Percentiles rank a stretch among this genome's conserved stretches.
phyloP scores from a whole-genome alignment of 2,888 invertebrate species.

The Dasypogon diadema region DNA sequence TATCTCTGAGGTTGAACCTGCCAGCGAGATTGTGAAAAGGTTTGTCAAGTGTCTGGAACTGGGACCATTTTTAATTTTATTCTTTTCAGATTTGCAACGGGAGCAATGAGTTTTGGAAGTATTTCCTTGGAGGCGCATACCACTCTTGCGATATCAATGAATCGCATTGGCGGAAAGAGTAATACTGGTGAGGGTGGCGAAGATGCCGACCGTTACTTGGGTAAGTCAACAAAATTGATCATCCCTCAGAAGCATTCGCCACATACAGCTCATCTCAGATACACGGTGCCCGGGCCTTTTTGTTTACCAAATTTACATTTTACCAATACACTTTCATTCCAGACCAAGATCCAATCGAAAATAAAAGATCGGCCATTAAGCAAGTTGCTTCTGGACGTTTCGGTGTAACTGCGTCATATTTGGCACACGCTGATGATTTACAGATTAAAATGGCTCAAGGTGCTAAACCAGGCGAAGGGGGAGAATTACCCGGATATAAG shows the following conservation, averaged over 20 bases:
- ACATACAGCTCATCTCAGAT: slow-evolving; percentile 39
- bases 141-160: slow-evolving; percentile 97
- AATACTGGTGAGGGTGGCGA: slow-evolving; percentile 99
- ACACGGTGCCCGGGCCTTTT: slow-evolving; percentile 21
- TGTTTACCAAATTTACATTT: slow-evolving; percentile 22
- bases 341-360: slow-evolving; percentile 82
- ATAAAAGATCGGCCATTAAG: slow-evolving; percentile 94
- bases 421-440: slow-evolving; percentile 97
- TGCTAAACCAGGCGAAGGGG: slow-evolving; percentile 99
- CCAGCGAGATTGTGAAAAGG: slow-evolving; percentile 94
- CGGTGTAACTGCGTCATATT: slow-evolving; percentile 96
- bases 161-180: slow-evolving; percentile 95
- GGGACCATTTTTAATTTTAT: not conserved
- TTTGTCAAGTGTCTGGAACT: slow-evolving; percentile 64
- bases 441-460: slow-evolving; percentile 99
- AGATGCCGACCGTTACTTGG: slow-evolving; percentile 82
- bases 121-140: slow-evolving; percentile 97
- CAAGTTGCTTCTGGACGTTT: slow-evolving; percentile 99
- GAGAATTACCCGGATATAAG: slow-evolving; percentile 92
- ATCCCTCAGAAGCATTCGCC: slow-evolving; percentile 39
- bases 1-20: slow-evolving; percentile 91
- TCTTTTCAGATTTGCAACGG: slow-evolving; percentile 69
- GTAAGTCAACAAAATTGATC: slow-evolving; percentile 60
- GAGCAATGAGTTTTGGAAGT: slow-evolving; percentile 97
- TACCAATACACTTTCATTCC: slow-evolving; percentile 38